A percentile compares a stretch with the other conserved stretches of the same genome.
Evolutionary conservation across 2,888 invertebrate species (phyloP).

Genomic region (Elegia similella): DNA sequence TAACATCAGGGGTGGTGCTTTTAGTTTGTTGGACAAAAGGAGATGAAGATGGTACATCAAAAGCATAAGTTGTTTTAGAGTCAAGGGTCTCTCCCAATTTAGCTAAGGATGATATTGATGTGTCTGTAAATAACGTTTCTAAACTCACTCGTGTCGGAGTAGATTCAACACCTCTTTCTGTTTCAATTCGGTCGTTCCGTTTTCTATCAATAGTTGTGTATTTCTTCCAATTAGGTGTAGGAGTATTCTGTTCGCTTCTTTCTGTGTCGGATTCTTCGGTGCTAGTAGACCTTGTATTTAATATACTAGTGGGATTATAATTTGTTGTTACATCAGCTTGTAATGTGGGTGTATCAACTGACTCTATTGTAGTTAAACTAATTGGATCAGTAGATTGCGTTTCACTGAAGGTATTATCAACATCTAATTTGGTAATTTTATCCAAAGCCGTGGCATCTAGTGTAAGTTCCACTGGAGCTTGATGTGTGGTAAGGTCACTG

Average conservation of each 20-base stretch:
- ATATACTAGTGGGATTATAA: background rate
- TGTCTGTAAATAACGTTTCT: conserved; percentile 35
- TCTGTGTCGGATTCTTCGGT: background rate
- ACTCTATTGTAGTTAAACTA: background rate
- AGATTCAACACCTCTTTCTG: conserved; percentile 42
- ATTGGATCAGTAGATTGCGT: background rate
- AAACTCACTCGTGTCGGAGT: conserved; percentile 35
- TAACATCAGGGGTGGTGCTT: conserved; percentile 1
- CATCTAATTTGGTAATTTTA: background rate
- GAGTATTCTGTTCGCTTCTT: conserved; percentile 1
- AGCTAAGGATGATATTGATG: conserved; percentile 43
- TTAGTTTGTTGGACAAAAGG: conserved; percentile 17
- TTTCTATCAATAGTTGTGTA: conserved; percentile 49
- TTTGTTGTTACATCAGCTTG: background rate
- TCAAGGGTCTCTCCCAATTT: conserved; percentile 36
- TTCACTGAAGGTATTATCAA: background rate
- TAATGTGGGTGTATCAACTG: background rate
- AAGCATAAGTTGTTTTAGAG: conserved; percentile 18
- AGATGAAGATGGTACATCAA: conserved; percentile 16
- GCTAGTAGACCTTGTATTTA: background rate
- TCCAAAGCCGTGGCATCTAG: background rate
- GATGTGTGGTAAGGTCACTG: background rate
- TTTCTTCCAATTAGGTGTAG: conserved; percentile 38
- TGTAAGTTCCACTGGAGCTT: background rate
- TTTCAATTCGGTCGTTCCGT: conserved; percentile 28